Evolutionary conservation across 2,888 invertebrate genomes (phyloP), one percentile per base, ranked within the genome.

Genomic region (Marasmarcha lunaedactyla): DNA sequence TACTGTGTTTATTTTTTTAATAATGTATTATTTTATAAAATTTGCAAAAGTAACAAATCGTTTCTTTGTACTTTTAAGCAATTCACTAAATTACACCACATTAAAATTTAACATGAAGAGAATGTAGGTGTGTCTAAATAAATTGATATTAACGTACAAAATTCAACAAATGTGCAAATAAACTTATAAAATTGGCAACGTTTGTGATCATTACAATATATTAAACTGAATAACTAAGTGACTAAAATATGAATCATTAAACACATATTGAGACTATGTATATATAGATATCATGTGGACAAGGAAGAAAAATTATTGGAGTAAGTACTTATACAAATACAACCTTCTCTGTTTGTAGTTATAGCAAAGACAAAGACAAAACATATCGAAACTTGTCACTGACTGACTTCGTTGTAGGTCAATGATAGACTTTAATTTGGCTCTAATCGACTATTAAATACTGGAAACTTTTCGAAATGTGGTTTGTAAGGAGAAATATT

Each of bases 21-120:
- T 76, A 20, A 77, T 79, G 76, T 77, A 78, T 74, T 72, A 73
- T 52, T 81, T 84, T 79, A 88, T 88, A 88, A 87, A 88, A 88
- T 88, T 88, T 88, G 86, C 87, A 88, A 87, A 88, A 88, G 87
- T 88, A 88, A 88, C 87, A 86, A 87, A 87, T 86, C 74, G 86
- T 83, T 78, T 81, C 70, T 84, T 88, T 88, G 88, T 88, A 88
- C 88, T 88, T 87, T 79, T 84, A 87, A 87, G 87, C 87, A 87
- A 86, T 88, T 87, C 86, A 77, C 84, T 84, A 84, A 79, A 79
- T 81, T 77, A 83, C 83, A 77, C 77, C 70, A 69, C 69, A 72
- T 68, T 67, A 64, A 71, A 59, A 76, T 76, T 71, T 65, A 79
- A 79, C 71, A 71, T 59, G 69, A 67, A 67, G 63, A 66, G 64